Base-by-base conservation (phyloP, 2,113 vertebrate genomes). In the Ramphastos sulfuratus region DNA sequence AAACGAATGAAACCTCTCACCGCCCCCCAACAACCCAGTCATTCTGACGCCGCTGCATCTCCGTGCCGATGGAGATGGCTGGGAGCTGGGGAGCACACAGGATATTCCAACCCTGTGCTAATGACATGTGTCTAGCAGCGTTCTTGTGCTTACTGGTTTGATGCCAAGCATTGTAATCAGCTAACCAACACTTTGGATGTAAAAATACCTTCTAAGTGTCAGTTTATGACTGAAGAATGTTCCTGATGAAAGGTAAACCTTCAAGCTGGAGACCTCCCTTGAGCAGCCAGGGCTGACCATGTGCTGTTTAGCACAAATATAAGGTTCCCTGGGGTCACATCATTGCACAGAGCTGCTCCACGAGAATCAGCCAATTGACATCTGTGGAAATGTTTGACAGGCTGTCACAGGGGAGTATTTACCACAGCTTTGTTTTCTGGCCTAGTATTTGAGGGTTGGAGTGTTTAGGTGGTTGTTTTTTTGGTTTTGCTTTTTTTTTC, bases 181-280 rank as follows among this genome's bases (percentile, higher is more conserved):
- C 60, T 89, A 73, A 85, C 60, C 9, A 10, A n/a, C 46, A 82
- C 39, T 89, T 82, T 85, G 39, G 25, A 48, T 4, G 1, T 59
- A 85, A 92, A 93, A 90, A 72, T 72, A 69, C 9, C 35, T 76
- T 93, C 61, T 78, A 81, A 64, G 44, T 65, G 21, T 52, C 15
- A 24, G 59, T 81, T 92, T 63, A 2, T 55, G 63, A 33, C n/a
- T 35, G 63, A 76, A 84, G 56, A 82, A 75, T 27, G 27, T 82
- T 89, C 48, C 35, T 72, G 55, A 65, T 76, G 78, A 59, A 87
- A 89, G 74, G 81, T 85, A 42, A 73, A 52, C 6, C 60, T 63
- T 76, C 56, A 77, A 27, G 63, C 31, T 52, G 71, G 42, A 69
- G 72, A 71, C 15, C 4, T 82, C 9, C 10, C 30, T 70, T 35